phyloP scores from a whole-genome alignment of 1,140 invertebrate genomes.

The Idris sp. region DNA sequence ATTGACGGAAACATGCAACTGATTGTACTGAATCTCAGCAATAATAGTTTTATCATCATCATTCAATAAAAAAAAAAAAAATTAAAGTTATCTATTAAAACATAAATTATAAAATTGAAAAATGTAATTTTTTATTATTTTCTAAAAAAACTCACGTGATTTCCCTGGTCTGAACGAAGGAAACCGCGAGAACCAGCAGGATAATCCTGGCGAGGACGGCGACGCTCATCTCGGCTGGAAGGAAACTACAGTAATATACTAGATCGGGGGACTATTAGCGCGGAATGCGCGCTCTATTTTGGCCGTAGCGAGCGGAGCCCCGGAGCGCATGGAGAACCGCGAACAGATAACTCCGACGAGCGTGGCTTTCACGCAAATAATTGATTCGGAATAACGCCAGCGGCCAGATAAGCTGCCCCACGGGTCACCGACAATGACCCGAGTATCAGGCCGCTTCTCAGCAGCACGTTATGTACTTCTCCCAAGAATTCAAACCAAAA shows the following conservation, averaged over 20 bases:
- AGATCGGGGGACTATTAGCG: slow-evolving; percentile 45
- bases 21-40: slow-evolving; percentile 21
- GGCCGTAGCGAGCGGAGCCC: slow-evolving; percentile 26
- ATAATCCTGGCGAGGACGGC: slow-evolving; percentile 26
- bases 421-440: slow-evolving; percentile 52
- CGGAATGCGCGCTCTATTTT: slow-evolving; percentile 60
- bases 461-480: no score
- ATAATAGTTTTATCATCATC: no score
- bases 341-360: slow-evolving; percentile 27
- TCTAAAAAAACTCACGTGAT: slow-evolving; percentile 38
- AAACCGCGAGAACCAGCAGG: slow-evolving; percentile 11
- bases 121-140: no score
- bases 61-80: no score
- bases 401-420: slow-evolving; percentile 48
- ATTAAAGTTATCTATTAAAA: no score
- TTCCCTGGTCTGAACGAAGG: slow-evolving; percentile 14
- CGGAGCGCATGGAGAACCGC: slow-evolving; percentile 6
- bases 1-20: slow-evolving; percentile 29
- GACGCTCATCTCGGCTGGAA: slow-evolving; percentile 30
- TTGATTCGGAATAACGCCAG: slow-evolving; percentile 59
- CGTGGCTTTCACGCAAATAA: slow-evolving; percentile 55
- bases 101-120: no score
- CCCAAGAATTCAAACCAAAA: no score
- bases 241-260: no score
- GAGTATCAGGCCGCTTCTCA: slow-evolving; percentile 29